Base-by-base conservation (phyloP, 2,888 invertebrate genomes). In the Cephus pulcher region DNA sequence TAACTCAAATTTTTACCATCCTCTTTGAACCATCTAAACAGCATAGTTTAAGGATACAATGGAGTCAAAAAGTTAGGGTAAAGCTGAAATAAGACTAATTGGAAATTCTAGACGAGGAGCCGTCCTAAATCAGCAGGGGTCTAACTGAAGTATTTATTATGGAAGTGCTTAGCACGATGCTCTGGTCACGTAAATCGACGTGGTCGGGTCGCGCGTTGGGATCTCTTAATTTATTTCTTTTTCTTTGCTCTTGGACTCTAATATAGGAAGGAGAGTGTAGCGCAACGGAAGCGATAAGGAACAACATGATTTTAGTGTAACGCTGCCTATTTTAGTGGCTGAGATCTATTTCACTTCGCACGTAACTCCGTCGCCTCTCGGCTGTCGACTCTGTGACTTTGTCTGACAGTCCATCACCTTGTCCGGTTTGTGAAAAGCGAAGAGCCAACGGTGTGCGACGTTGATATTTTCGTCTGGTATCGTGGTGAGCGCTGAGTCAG, bases 351-450 rank as follows among this genome's bases (percentile, higher is more conserved):
- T 90, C 86, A 86, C 85, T 84, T 85, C 84, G 83, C 84, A 84
- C 86, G 84, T 85, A 87, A 87, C 84, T 86, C 87, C 83, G 88
- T 91, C 91, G 88, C 84, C 85, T 88, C 75, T 35, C 84, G 82
- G 82, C 84, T 87, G 88, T 88, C 86, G 88, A 85, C 88, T 87
- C 87, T 84, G 80, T 84, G 86, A 85, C 86, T 86, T 80, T 82
- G 86, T 84, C 84, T 86, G 88, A 89, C 90, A 85, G 88, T 90
- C 87, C 88, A 89, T 90, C 90, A 89, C 88, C 88, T 85, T 85
- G 79, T 82, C 81, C 81, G 70, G 73, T 84, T 80, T 83, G 82
- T 81, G 83, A 85, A 86, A 85, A 87, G 87, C 81, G 83, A 85
- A 83, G 69, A 74, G 83, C 81, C 80, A 71, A 32, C 71, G 12